Conservation (phyloP, 1,140 invertebrate genomes). For the Sipha flava region DNA sequence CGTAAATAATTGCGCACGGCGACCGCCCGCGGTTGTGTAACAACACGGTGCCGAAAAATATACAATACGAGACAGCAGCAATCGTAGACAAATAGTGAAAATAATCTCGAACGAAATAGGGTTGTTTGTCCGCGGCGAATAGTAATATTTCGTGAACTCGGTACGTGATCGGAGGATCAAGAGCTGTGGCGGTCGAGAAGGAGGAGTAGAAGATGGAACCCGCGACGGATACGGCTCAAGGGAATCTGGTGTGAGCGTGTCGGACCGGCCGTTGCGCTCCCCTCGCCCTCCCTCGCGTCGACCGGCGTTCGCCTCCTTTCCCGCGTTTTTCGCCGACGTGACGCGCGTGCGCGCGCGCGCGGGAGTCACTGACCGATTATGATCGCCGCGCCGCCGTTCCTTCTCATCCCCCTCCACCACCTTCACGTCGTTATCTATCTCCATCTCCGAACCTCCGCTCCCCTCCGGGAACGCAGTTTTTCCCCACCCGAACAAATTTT, state of each 20-base stretch:
- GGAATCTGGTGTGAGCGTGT: not conserved
- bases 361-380: slow-evolving; percentile 20
- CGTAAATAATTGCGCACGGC: no score
- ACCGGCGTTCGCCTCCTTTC: not conserved
- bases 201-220: not conserved
- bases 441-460: not conserved
- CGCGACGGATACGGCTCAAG: not conserved
- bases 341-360: not conserved
- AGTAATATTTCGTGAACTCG: no score
- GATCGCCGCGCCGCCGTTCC: not conserved
- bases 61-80: no score
- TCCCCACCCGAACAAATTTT: not conserved
- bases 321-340: not conserved
- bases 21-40: no score
- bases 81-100: no score
- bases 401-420: not conserved
- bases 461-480: not conserved
- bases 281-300: not conserved
- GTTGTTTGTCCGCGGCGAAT: no score
- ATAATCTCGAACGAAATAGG: no score
- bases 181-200: no score
- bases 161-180: no score
- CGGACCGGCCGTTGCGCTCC: not conserved
- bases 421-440: no score
- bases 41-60: no score